These are phyloP conservation scores for Piprites chloris DNA, from an alignment of 2,113 vertebrate genomes.

Conservation along the genomic window DNA sequence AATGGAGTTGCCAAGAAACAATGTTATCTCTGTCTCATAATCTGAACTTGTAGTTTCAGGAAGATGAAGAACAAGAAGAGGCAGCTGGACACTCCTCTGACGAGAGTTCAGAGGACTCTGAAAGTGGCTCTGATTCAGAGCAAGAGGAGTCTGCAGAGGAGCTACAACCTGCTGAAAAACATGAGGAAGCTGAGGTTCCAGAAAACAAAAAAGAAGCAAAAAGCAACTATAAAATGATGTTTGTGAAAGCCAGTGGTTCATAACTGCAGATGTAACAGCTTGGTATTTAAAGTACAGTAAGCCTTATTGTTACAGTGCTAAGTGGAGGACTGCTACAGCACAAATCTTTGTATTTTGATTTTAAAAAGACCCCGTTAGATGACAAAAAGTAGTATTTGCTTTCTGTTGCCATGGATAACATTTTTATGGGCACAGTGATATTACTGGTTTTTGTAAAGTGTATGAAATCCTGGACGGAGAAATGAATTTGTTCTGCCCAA, in stretches of 20 bases:
- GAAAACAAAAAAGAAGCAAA: constrained; percentile 79
- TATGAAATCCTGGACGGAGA: constrained; percentile 68
- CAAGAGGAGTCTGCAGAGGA: constrained; percentile 73
- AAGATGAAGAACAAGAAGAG: constrained; percentile 63
- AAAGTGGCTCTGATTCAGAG: constrained; percentile 72
- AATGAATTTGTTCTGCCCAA: constrained; percentile 71
- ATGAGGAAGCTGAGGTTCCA: constrained; percentile 67
- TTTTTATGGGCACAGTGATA: constrained; percentile 76
- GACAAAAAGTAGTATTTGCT: constrained; percentile 77
- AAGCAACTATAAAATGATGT: constrained; percentile 84
- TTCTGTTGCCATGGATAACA: constrained; percentile 75
- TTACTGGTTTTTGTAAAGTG: constrained; percentile 78
- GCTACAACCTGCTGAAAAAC: constrained; percentile 69
- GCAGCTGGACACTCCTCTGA: constrained; percentile 67
- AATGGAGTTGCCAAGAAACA: not conserved
- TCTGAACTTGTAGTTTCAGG: constrained; percentile 69
- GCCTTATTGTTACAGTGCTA: constrained; percentile 80
- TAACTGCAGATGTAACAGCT: constrained; percentile 73
- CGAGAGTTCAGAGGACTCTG: constrained; percentile 76
- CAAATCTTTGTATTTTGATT: constrained; percentile 81
- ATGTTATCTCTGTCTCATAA: not conserved
- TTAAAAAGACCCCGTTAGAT: constrained; percentile 77
- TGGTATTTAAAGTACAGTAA: constrained; percentile 76
- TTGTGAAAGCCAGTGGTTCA: constrained; percentile 82
- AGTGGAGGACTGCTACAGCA: constrained; percentile 82